Evolutionary conservation across 2,113 vertebrate species (phyloP).

Genomic region (Eulemur rufifrons): DNA sequence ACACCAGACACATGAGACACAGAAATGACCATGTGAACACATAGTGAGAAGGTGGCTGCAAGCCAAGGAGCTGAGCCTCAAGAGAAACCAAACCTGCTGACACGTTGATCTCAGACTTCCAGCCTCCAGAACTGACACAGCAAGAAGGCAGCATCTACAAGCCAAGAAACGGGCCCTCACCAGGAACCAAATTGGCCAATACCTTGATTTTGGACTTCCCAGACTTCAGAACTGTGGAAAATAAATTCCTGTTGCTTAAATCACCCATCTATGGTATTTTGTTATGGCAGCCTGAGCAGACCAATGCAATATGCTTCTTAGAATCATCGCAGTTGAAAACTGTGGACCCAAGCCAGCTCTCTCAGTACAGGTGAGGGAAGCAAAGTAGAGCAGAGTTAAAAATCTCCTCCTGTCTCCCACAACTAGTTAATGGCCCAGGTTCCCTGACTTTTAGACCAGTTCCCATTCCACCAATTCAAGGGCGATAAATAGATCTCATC

Average conservation of each 20-base stretch:
- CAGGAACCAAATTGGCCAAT: neutral
- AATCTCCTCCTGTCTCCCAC: neutral
- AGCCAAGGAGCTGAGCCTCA: neutral
- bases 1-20: neutral
- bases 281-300: neutral
- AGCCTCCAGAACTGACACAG: neutral
- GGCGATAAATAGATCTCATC: neutral
- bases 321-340: neutral
- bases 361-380: neutral
- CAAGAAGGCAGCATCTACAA: neutral
- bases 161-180: neutral
- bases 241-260: neutral
- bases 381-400: neutral
- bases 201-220: neutral
- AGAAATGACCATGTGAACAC: neutral
- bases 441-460: neutral
- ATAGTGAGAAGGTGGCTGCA: neutral
- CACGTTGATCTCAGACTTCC: neutral
- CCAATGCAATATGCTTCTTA: neutral
- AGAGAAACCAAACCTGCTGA: neutral
- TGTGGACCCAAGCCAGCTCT: neutral
- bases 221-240: neutral
- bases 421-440: neutral
- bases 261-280: neutral
- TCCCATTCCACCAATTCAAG: neutral